Evolutionary conservation across 2,888 invertebrate genomes (phyloP), one percentile per base, ranked within the genome.

Genomic region (Lymantria monacha): DNA sequence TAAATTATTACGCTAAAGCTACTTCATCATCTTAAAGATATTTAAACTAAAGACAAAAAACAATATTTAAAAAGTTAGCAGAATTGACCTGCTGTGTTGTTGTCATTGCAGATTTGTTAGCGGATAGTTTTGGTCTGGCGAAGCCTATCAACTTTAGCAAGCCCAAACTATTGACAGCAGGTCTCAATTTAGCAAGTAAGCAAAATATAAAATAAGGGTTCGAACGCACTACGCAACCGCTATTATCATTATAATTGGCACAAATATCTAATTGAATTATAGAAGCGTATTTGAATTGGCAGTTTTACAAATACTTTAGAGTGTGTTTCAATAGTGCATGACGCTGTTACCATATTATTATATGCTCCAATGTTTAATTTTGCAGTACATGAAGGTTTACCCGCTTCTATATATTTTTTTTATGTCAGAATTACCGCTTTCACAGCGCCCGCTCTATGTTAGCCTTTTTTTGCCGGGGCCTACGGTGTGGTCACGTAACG

Each of bases 41-140:
- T 33, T 33, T 10, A 33, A 33, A 33, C 33, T 5, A 22, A 22
- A 22, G 22, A 7, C 10, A 5, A 33, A 33, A 33, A 5, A 5
- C 33, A 1, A n/a, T n/a, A n/a, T 10, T 33, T 3, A 41, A 15
- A 30, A 46, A 52, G 49, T 50, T 57, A 62, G 70, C 69, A 64
- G 68, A 56, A 66, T 69, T 75, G 66, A 74, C 69, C 64, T 70
- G 69, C 69, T 67, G 66, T 71, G 69, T 70, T 76, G 59, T 77
- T 83, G 67, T 83, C 69, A 69, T 85, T 86, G 66, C 87, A 87
- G 87, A 87, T 83, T 78, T 85, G 72, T 76, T 87, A 77, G 86
- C 87, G 68, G 87, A 85, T 78, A 87, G 87, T 83, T 87, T 87
- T 75, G 85, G 85, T 72, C 79, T 86, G 74, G 72, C 76, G 78